Base-by-base conservation (phyloP, 92 coral and sea anemone genomes). In the Palythoa caribaeorum region DNA sequence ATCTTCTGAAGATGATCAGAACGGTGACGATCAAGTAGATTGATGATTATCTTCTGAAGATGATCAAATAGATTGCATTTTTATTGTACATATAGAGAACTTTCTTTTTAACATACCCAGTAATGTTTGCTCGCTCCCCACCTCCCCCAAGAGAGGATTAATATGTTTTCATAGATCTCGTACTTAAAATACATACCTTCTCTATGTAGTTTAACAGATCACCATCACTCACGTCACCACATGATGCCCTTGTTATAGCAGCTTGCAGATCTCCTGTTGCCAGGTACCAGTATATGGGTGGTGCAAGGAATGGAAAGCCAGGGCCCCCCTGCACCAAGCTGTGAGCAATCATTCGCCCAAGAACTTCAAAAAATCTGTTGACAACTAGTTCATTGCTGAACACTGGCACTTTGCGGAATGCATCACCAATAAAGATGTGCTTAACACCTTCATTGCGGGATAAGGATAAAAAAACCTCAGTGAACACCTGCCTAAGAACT, bases 291-390 rank as follows among this genome's bases (percentile, higher is more conserved):
- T 92, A 92, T 47, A 87, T 77, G 17, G 73, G 83, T 85, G 95
- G 95, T 4, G 95, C 93, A 63, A 90, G 91, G 73, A 76, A 92
- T 38, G 93, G 93, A 83, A 92, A 92, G n/a, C 95, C 95, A 15
- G 93, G 93, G 19, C 93, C 92, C 10, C 83, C 95, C 87, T 93
- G 90, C 50, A 90, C 76, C 39, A 93, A 88, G 65, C 93, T 90
- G 79, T 87, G 91, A 11, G 90, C 92, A 89, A 92, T 86, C 92
- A 89, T 86, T 80, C 63, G 89, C 16, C 94, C 91, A 6, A 93
- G 52, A 12, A 87, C 86, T 78, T 90, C 91, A 84, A 90, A 90
- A 38, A 90, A 65, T 47, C 93, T 91, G 36, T 89, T 63, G 75
- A 90, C 39, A 55, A 92, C 93, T 78, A 90, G 91, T 78, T 87